These are phyloP conservation scores for Hoplostethus mediterraneus DNA, from an alignment of 2,797 vertebrate genomes.

Conservation along the genomic window DNA sequence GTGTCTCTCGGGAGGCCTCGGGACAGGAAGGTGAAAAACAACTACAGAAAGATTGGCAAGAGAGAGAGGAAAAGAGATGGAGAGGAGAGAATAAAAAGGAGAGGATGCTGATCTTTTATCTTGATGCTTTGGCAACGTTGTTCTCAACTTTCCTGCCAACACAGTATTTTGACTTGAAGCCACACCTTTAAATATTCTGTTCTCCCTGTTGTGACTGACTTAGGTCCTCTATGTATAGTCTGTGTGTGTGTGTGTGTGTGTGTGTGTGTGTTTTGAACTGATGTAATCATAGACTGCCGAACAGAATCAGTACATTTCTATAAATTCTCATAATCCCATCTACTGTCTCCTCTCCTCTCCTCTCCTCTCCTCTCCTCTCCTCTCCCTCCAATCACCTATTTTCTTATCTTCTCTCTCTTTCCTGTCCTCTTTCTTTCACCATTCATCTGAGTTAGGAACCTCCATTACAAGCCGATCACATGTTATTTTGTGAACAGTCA, in stretches of 20 bases:
- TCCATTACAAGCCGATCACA: background rate
- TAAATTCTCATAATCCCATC: too few species aligned
- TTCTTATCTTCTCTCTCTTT: background rate
- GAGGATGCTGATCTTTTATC: conserved; percentile 12
- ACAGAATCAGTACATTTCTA: too few species aligned
- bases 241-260: background rate
- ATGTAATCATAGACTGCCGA: background rate
- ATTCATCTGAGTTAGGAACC: background rate
- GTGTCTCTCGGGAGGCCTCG: conserved; percentile 26
- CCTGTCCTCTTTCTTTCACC: background rate
- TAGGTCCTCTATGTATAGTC: background rate
- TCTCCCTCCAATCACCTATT: background rate
- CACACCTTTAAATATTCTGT: background rate
- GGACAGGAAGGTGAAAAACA: conserved; percentile 19
- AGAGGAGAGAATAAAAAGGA: background rate
- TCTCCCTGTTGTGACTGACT: conserved; percentile 5
- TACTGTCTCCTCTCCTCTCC: background rate
- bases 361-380: background rate
- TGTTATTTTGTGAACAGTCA: background rate
- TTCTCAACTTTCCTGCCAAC: conserved; percentile 45
- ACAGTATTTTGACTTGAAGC: conserved; percentile 23
- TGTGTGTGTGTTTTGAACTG: background rate
- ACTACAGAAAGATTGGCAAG: background rate
- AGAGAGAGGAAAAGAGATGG: background rate
- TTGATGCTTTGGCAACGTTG: conserved; percentile 20